Evolutionary conservation across 2,888 invertebrate species (phyloP), one percentile per base, ranked within the genome.

Genomic region (Napeogenes sylphis): DNA sequence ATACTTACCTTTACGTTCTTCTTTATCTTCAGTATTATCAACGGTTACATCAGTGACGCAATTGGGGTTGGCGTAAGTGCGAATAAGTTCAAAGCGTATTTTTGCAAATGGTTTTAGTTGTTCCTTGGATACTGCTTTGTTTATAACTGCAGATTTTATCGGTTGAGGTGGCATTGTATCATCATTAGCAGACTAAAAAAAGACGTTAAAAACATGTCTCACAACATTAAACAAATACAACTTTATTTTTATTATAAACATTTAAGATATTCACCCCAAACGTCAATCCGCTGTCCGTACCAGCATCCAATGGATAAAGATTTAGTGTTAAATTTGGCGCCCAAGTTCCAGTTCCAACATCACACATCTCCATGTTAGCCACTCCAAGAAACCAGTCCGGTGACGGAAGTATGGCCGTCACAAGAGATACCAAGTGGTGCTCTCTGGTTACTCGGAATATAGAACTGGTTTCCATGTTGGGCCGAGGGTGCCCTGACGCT

Each of bases 361-460:
- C 91, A 75, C 99, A 99, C 2, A 99, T 90, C 79, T 99, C 96
- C 61, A 98, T 85, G 0, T 96, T 95, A 47, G 94, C 95, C 0
- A 99, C 94, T 2, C 99, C 99, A 2, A 98, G 95, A 68, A 98
- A 96, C 99, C 99, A 99, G 85, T 99, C 99, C 0, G 99, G 99
- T 0, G 98, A 90, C 0, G 90, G 90, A 45, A 87, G 69, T 30
- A 90, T 82, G 2, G 85, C 87, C 0, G 85, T 79, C 2, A 82
- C 88, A 4, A 90, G 65, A 0, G 90, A 87, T 2, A 90, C 81
- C 13, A 85, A 71, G 61, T 90, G 90, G 61, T 86, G 81, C 4
- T 80, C 76, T 10, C 71, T 75, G n/a, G 79, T 84, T 1, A 77
- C 83, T 8, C 88, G 78, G 67, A 90, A 89, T 59, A 81, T 84